Evolutionary conservation across 2,113 vertebrate species (phyloP).

Genomic region (Scalopus aquaticus): DNA sequence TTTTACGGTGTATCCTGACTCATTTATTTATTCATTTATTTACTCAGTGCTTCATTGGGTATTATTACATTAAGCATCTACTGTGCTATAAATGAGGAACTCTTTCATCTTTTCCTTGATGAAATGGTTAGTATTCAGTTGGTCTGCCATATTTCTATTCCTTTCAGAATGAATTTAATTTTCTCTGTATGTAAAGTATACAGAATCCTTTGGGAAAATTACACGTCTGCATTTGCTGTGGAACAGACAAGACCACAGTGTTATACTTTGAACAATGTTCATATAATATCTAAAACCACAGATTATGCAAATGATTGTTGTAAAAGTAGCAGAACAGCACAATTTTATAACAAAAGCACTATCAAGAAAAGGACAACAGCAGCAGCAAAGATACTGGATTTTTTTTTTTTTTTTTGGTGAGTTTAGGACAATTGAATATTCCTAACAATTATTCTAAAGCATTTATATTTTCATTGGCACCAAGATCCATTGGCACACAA

Average conservation of each 20-base stretch:
- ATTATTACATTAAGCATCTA: not conserved
- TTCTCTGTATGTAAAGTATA: not conserved
- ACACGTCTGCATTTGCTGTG: not conserved
- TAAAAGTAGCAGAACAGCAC: not conserved
- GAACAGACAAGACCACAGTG: not conserved
- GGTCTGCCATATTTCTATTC: not conserved
- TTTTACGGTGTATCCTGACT: conserved; percentile 28
- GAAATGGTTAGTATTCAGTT: not conserved
- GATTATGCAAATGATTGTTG: not conserved
- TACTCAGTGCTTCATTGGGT: not conserved
- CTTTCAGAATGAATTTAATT: not conserved
- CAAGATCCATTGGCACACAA: no score
- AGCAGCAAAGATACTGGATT: not conserved
- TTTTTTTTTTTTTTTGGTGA: no score
- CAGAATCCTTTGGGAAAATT: not conserved
- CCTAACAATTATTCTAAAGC: not conserved
- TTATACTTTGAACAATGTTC: not conserved
- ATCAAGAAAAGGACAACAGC: not conserved
- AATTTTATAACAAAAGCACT: not conserved
- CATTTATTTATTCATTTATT: not conserved
- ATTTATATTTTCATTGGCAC: not conserved
- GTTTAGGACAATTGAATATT: not conserved
- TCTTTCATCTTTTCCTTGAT: not conserved
- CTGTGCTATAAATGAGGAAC: not conserved
- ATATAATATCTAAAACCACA: not conserved